Base-by-base conservation (phyloP, 2,113 vertebrate genomes). In the Cebus imitator region DNA sequence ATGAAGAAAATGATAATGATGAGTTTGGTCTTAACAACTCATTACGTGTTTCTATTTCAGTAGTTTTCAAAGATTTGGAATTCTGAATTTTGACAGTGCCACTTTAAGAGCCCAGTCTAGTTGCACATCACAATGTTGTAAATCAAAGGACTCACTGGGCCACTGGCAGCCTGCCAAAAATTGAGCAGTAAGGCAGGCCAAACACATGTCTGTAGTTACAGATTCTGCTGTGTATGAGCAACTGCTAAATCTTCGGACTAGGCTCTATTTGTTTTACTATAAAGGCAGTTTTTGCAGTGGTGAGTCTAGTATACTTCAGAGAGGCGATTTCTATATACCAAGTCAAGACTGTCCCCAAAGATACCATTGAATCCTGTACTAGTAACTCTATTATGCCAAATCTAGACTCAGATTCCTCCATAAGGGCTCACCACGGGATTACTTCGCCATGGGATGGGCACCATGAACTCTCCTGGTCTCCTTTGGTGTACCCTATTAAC, bases 181-280 rank as follows among this genome's bases (percentile, higher is more conserved):
- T 52, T 1, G 0, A 94, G 92, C 80, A 43, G 95, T 7, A 37
- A 92, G 90, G 79, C 76, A 82, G 96, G 96, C 96, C 97, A 98
- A 97, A 91, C 98, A 97, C 95, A 96, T 97, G 96, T 93, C 97
- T 92, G 76, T 17, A 93, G 90, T 96, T 97, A 95, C 43, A 97
- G 84, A 78, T 87, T 97, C 95, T 79, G 91, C 93, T 97, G 97
- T 52, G 80, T 81, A 75, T 0, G 3, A 97, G 97, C 98, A 97
- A 96, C 80, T 75, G 95, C 93, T 86, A 95, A 96, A 79, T 93
- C 96, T 91, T 75, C 40, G 92, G 83, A 87, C 91, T 76, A 89
- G 94, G 94, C 95, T 92, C 91, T 91, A 52, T 96, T 96, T 95
- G 94, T 94, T 97, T 96, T 91, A 89, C 73, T 75, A 57, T 6